Base-by-base conservation (phyloP, 1,140 invertebrate genomes). In the Bombyx mandarina region DNA sequence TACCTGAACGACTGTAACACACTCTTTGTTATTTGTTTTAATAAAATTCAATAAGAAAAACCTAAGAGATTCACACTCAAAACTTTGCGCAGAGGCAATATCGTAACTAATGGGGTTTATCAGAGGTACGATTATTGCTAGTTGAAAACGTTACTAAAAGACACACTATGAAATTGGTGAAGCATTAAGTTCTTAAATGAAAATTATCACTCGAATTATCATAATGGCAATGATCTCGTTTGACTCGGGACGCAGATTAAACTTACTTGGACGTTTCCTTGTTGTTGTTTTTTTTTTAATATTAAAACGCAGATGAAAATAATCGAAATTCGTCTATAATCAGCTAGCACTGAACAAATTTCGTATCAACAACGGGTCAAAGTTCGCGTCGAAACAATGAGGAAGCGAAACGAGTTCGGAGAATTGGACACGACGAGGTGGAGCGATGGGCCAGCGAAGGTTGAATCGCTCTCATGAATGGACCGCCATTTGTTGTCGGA, bases 381-480 rank as follows among this genome's bases (percentile, higher is more conserved):
- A 45, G 43, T 54, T 54, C 51, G 44, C n/a, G 8, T 66, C n/a
- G 52, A 59, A 43, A 59, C 61, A 58, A 58, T 54, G 46, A 60
- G 58, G 54, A 53, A 55, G 58, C 18, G 53, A 35, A 35, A 35
- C 26, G 4, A 35, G 26, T 35, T 35, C 26, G 26, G 26, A 35
- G 26, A 51, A 60, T 54, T 52, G 45, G 43, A 44, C n/a, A 43
- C 42, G 52, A 10, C 4, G 42, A 10, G 52, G 6, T 43, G 43
- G 48, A 43, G 51, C 26, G 62, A 66, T 62, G 62, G 58, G 51
- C 57, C 58, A 53, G 54, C 53, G 57, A 57, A 56, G 49, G 57
- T 43, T 56, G 66, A 80, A 75, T 74, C 63, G 66, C 63, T 73
- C 65, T 78, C 69, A 80, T 86, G 82, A 84, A 86, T 86, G 81